These are phyloP conservation scores for Xenopus petersii DNA, from an alignment of 2,797 vertebrate genomes.

Conservation along the genomic window DNA sequence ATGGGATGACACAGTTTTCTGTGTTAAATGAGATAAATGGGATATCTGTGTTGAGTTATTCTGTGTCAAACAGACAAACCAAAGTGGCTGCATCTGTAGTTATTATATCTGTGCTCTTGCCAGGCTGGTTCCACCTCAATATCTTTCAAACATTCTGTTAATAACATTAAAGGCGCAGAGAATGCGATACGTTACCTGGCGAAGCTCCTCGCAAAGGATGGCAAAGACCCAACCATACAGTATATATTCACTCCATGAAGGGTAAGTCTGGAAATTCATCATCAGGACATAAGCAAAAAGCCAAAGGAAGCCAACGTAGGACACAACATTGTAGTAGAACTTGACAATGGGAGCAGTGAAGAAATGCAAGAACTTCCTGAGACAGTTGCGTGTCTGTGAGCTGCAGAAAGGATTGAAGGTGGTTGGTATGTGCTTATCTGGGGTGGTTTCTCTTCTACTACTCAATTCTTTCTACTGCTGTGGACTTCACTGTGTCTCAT, in stretches of 20 bases:
- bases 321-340: slow-evolving; percentile 77
- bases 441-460: too few relatives aligned
- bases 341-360: slow-evolving; percentile 55
- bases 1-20: too few relatives aligned
- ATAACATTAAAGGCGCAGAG: too few relatives aligned
- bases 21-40: too few relatives aligned
- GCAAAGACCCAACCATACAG: slow-evolving; percentile 75
- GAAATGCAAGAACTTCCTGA: slow-evolving; percentile 50
- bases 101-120: too few relatives aligned
- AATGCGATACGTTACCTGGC: slow-evolving; percentile 66
- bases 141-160: too few relatives aligned
- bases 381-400: slow-evolving; percentile 51
- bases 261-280: slow-evolving; percentile 71
- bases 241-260: slow-evolving; percentile 67
- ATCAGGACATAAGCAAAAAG: slow-evolving; percentile 75
- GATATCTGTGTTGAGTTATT: too few relatives aligned
- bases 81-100: too few relatives aligned
- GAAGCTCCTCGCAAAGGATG: slow-evolving; percentile 75
- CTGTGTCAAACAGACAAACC: too few relatives aligned
- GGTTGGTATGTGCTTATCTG: background rate
- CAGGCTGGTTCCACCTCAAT: too few relatives aligned
- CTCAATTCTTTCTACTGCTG: too few relatives aligned
- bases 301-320: slow-evolving; percentile 75
- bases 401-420: background rate
- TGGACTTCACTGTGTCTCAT: too few relatives aligned